Conservation (phyloP, 2,888 invertebrate species). For the Therioaphis trifolii region DNA sequence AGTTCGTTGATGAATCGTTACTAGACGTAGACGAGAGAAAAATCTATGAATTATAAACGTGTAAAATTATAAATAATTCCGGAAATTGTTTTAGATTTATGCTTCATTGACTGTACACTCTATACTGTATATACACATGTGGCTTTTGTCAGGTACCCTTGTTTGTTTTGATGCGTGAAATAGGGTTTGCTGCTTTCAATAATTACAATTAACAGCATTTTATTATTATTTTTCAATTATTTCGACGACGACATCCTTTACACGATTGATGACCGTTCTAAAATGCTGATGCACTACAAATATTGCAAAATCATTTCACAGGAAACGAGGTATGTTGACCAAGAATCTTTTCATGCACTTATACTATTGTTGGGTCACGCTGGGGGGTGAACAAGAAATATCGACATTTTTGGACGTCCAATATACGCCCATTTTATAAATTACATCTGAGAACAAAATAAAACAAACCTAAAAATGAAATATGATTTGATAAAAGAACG, state of each 20-base stretch:
- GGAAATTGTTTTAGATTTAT: conserved; percentile 32
- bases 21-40: background rate
- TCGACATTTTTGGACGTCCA: background rate
- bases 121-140: too few species aligned
- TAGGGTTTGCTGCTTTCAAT: background rate
- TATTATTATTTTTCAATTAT: conserved; percentile 6
- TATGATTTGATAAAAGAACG: background rate
- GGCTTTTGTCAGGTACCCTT: background rate
- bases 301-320: conserved; percentile 34
- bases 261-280: too few species aligned
- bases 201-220: background rate
- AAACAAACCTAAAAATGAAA: background rate
- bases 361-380: conserved; percentile 14
- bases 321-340: conserved; percentile 40
- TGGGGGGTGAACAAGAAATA: conserved; percentile 20
- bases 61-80: background rate
- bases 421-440: conserved; percentile 44
- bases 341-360: background rate
- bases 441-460: background rate
- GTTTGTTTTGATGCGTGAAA: background rate
- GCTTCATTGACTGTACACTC: conserved; percentile 38
- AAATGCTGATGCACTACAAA: background rate
- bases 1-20: conserved; percentile 11
- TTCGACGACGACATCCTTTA: background rate
- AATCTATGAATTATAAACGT: conserved; percentile 19